Evolutionary conservation across 2,888 invertebrate species (phyloP).

Genomic region (Andrena marginata): DNA sequence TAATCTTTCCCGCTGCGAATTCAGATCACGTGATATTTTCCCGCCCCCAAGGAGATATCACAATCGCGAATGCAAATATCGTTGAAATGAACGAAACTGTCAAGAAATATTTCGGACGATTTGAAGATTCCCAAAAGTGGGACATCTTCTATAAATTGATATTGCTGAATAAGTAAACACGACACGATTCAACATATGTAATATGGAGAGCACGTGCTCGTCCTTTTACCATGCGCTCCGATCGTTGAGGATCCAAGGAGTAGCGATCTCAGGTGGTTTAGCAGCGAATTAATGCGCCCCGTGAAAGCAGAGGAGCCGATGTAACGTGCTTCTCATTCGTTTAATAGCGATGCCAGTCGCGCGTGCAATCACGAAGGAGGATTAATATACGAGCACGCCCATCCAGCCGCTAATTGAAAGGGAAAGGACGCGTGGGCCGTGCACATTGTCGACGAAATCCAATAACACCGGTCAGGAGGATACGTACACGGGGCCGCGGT

Average conservation of each 20-base stretch:
- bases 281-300: conserved; percentile 28
- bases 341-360: conserved; percentile 20
- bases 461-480: conserved; percentile 60
- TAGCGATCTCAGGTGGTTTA: conserved; percentile 10
- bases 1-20: conserved; percentile 11
- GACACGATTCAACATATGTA: background rate
- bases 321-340: conserved; percentile 27
- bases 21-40: conserved; percentile 7
- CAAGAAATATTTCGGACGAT: too few species aligned
- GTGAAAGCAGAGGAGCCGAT: conserved; percentile 28
- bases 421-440: conserved; percentile 45
- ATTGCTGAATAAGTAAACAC: background rate
- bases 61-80: background rate
- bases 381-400: conserved; percentile 56
- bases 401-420: conserved; percentile 68
- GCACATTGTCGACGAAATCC: conserved; percentile 53
- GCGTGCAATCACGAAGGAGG: conserved; percentile 53
- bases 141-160: too few species aligned
- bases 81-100: background rate
- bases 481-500: conserved; percentile 40
- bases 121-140: too few species aligned
- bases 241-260: conserved; percentile 7
- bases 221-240: background rate
- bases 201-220: background rate
- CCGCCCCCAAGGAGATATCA: background rate